Conservation (phyloP, 2,113 vertebrate species). For the Rana temporaria region DNA sequence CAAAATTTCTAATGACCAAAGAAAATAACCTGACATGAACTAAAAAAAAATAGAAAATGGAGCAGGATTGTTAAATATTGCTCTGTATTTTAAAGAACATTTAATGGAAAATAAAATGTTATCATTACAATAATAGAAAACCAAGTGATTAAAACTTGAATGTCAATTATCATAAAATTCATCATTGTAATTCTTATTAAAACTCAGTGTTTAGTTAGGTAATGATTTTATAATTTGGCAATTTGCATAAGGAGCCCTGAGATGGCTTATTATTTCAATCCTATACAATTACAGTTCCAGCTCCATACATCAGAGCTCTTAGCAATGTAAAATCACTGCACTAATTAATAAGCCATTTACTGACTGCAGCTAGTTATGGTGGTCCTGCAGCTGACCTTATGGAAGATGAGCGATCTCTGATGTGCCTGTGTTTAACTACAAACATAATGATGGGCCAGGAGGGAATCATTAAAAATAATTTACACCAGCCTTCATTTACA, state of each 20-base stretch:
- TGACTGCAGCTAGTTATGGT: conserved; percentile 94
- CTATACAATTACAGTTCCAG: conserved; percentile 96
- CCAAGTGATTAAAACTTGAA: conserved; percentile 92
- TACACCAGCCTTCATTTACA: conserved; percentile 99
- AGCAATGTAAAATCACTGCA: conserved; percentile 95
- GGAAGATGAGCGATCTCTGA: conserved; percentile 94
- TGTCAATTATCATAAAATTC: conserved; percentile 99
- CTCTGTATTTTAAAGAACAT: conserved; percentile 92
- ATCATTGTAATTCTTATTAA: conserved; percentile 99
- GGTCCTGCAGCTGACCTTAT: conserved; percentile 96
- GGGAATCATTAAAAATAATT: conserved; percentile 99
- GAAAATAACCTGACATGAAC: conserved; percentile 74
- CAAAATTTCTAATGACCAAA: conserved; percentile 72
- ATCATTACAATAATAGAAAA: conserved; percentile 92
- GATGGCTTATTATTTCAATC: conserved; percentile 98
- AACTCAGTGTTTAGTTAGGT: conserved; percentile 99
- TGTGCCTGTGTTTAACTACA: conserved; percentile 98
- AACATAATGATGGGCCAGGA: conserved; percentile 99
- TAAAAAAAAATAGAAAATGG: conserved; percentile 61
- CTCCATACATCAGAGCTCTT: conserved; percentile 98
- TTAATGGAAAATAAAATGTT: conserved; percentile 94
- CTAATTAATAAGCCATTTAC: conserved; percentile 99
- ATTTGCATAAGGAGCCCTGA: conserved; percentile 99
- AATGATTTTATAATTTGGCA: conserved; percentile 99
- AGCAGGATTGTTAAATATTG: conserved; percentile 77